A percentile compares a stretch with the other conserved stretches of the same genome.
These are phyloP conservation scores for Isaurus tuberculatus DNA, from an alignment of 92 coral and sea anemone species.

Conservation along the genomic window DNA sequence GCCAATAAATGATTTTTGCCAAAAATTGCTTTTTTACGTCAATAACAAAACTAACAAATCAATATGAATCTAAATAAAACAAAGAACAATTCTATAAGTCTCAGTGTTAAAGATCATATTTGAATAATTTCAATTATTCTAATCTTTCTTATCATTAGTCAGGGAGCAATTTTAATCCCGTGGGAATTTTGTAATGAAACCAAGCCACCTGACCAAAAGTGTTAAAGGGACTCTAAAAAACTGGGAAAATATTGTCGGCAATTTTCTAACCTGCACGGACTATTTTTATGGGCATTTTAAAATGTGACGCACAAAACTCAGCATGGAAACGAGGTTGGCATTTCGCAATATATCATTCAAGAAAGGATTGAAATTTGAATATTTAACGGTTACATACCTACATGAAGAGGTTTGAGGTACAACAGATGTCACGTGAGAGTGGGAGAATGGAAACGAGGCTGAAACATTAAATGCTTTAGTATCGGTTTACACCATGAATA, in stretches of 20 bases:
- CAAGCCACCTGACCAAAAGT: too few species aligned
- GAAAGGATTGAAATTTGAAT: background rate
- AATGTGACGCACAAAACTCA: conserved; percentile 9
- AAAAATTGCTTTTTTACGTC: too few species aligned
- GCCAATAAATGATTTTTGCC: too few species aligned
- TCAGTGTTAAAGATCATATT: too few species aligned
- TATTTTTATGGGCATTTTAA: conserved; percentile 10
- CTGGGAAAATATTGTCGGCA: conserved; percentile 11
- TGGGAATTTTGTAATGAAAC: too few species aligned
- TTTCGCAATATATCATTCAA: conserved; percentile 1
- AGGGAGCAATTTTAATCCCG: too few species aligned
- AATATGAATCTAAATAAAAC: too few species aligned
- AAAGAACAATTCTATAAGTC: too few species aligned
- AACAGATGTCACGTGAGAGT: conserved; percentile 10
- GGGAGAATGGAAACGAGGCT: conserved; percentile 20
- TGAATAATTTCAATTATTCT: too few species aligned
- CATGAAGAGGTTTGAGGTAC: conserved; percentile 7
- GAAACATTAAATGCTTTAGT: background rate
- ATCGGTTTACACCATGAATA: conserved; percentile 6
- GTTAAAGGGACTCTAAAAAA: conserved; percentile 41
- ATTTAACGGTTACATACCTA: background rate
- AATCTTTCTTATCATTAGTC: too few species aligned
- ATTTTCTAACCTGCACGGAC: conserved; percentile 23
- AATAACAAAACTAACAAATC: too few species aligned
- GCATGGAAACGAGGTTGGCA: conserved; percentile 50